Percentiles rank a stretch among this genome's conserved stretches.
phyloP scores from a whole-genome alignment of 2,797 vertebrate genomes.

The Amniataba percoides region DNA sequence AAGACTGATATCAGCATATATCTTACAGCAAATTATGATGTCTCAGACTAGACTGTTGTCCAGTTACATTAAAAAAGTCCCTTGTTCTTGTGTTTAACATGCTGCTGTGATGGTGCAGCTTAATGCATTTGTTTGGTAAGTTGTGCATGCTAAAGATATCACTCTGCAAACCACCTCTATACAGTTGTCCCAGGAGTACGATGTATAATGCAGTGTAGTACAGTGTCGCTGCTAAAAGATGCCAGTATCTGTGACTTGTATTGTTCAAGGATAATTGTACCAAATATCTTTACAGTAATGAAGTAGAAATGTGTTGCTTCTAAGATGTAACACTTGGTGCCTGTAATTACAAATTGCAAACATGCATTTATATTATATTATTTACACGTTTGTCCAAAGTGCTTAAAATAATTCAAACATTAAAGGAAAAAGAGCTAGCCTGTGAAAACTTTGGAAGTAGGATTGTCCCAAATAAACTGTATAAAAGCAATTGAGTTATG shows the following conservation, averaged over 20 bases:
- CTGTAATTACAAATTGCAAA: background rate
- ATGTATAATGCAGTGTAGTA: too few relatives aligned
- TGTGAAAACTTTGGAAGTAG: background rate
- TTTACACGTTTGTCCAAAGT: background rate
- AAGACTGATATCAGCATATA: background rate
- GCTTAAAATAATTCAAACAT: background rate
- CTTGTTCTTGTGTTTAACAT: background rate
- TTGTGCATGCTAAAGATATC: background rate
- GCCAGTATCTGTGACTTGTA: background rate
- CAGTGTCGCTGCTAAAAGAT: too few relatives aligned
- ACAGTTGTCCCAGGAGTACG: background rate
- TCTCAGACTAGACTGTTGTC: conserved; percentile 5
- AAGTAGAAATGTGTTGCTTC: background rate
- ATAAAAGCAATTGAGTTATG: background rate
- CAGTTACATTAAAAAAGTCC: conserved; percentile 2
- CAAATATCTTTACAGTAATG: background rate
- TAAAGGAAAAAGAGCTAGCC: background rate
- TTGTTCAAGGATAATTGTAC: too few relatives aligned
- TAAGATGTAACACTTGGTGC: background rate
- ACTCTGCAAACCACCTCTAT: background rate
- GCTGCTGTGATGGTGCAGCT: background rate
- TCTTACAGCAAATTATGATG: background rate
- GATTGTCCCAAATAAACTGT: background rate
- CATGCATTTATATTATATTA: background rate
- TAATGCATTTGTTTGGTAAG: background rate